These are phyloP conservation scores for Drosophila nebulosa DNA, from an alignment of 1,140 invertebrate species.

Conservation along the genomic window DNA sequence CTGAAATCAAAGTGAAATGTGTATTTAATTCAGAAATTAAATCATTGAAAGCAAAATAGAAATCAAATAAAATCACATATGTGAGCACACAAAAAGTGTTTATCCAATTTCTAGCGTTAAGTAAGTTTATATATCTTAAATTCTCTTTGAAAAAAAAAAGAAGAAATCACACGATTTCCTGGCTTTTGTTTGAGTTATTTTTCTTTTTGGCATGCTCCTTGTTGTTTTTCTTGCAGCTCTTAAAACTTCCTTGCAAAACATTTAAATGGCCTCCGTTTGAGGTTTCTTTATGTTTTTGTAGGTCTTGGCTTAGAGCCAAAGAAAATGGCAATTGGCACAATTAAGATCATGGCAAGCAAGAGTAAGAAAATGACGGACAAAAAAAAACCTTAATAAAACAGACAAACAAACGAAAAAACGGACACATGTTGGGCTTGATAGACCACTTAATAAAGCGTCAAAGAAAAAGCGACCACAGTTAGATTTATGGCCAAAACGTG, in stretches of 20 bases:
- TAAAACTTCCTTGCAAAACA: conserved; percentile 12
- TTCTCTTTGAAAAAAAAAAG: neutral
- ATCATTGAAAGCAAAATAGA: neutral
- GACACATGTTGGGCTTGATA: conserved; percentile 39
- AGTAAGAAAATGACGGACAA: conserved; percentile 15
- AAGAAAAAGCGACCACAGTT: conserved; percentile 30
- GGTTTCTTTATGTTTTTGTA: neutral
- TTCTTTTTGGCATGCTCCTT: neutral
- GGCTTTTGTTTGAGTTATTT: neutral
- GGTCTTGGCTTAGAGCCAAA: conserved; percentile 19
- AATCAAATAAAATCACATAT: neutral
- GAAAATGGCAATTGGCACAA: neutral
- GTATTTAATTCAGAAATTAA: neutral
- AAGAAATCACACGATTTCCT: neutral
- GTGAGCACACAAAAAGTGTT: neutral
- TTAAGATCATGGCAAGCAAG: neutral
- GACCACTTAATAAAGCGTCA: conserved; percentile 52
- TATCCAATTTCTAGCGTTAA: neutral
- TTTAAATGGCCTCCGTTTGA: conserved; percentile 1
- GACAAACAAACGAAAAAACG: too few species aligned
- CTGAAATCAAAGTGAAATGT: neutral
- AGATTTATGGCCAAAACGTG: conserved; percentile 62
- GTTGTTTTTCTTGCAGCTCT: too few species aligned
- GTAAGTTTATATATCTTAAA: neutral
- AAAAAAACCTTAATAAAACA: neutral